Evolutionary conservation across 2,888 invertebrate genomes (phyloP), one percentile per base, ranked within the genome.

Genomic region (Aporophyla lueneburgensis): DNA sequence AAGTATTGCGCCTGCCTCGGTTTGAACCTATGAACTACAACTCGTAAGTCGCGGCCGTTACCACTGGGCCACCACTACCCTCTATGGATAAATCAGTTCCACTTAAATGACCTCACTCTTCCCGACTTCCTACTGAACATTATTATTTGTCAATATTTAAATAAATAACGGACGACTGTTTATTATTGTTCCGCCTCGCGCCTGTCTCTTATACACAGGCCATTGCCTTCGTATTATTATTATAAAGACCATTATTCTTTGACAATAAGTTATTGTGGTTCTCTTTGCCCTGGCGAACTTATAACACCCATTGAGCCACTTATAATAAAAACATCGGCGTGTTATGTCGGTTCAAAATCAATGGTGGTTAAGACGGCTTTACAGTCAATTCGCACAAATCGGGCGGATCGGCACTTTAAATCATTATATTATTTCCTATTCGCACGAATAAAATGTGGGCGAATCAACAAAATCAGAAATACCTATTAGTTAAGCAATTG

Each of bases 251-350:
- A 78, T 76, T 71, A 76, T 79, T 21, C 54, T 33, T 53, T 51
- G 73, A 77, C 77, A 77, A 80, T 77, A 80, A 80, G 27, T 72
- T 56, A 73, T 77, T 80, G 63, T 77, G 14, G 9, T 7, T 9
- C 9, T 16, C 24, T 14, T 14, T 33, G 24, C 63, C 43, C 77
- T 56, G 43, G 0, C 33, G 56, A 43, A 73, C 16, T 72, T 63
- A 43, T n/a, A 76, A 80, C 54, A 77, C 0, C 63, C 43, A 72
- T 80, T 80, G 63, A 63, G 2, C 6, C 16, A 33, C 21, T n/a
- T 71, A 14, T 43, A 58, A 76, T 51, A 68, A 78, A 51, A 75
- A 51, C 40, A 49, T 54, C 10, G 53, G 0, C 67, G 16, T 56
- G 56, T 71, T 49, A 33, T 71, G 33, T n/a, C 21, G 3, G 51